Conservation (phyloP, 1,140 invertebrate genomes). For the Ostrea denselamellosa region DNA sequence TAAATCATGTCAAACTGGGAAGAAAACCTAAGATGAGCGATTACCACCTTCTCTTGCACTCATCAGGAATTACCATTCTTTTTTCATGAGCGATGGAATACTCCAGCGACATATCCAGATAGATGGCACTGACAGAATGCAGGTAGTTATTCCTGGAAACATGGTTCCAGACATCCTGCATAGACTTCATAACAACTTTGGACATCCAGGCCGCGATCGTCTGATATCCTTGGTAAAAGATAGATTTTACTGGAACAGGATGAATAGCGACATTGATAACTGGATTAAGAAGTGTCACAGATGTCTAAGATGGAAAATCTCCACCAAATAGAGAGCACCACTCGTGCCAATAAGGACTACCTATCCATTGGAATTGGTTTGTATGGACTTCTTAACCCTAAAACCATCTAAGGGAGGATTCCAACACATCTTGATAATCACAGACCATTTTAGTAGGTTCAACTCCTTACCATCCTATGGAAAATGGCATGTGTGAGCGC, state of each 20-base stretch:
- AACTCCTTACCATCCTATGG: neutral
- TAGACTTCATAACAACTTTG: neutral
- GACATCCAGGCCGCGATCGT: neutral
- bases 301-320: neutral
- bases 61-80: neutral
- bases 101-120: neutral
- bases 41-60: neutral
- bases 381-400: slow-evolving; percentile 3
- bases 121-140: neutral
- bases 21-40: neutral
- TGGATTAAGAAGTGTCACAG: neutral
- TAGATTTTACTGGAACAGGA: slow-evolving; percentile 8
- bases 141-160: neutral
- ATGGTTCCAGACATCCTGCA: neutral
- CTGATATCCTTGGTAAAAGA: neutral
- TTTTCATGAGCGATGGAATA: neutral
- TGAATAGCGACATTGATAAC: neutral
- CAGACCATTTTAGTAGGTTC: neutral
- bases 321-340: neutral
- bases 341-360: neutral
- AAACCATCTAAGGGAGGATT: neutral
- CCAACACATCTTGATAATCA: neutral
- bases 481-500: slow-evolving; percentile 40
- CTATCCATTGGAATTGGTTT: slow-evolving; percentile 9
- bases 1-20: neutral